Evolutionary conservation across 2,797 vertebrate species (phyloP), one percentile per base, ranked within the genome.

Genomic region (Xiphophorus birchmanni): DNA sequence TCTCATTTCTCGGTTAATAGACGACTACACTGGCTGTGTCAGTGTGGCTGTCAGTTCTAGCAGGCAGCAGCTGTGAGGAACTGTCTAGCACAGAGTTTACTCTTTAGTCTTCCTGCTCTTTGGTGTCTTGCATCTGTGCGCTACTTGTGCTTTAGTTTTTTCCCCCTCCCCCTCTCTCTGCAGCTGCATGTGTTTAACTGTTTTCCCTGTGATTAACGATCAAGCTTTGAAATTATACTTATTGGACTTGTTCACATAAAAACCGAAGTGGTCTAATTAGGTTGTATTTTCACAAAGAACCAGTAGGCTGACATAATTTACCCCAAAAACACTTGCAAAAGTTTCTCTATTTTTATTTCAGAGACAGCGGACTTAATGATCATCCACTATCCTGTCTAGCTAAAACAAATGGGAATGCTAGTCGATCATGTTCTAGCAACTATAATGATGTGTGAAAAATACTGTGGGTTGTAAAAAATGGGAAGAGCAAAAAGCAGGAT

Each of bases 221-320:
- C 48, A 74, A 82, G 83, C 80, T 82, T 81, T 83, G 71, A 85
- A 88, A 86, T 80, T 75, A 78, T 78, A 72, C 74, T 79, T 82
- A 44, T 84, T 69, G 60, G 74, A 83, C 76, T 86, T 58, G 17
- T 58, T 77, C 48, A 72, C 47, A 82, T 72, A 84, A 80, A 86
- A 83, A 67, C 84, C 89, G 82, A 89, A 90, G 84, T 85, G 87
- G 80, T 69, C 42, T 88, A 86, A 91, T 91, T 89, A 81, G 80
- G 58, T 86, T 87, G 37, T 78, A 63, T 82, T 89, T 77, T 82
- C 67, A 56, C 73, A 80, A 65, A 79, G 21, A 74, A 37, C 23
- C 74, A 47, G 50, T 69, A 69, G 74, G 73, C 74, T 82, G 73
- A 74, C 4, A 7, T 73, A 35, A 85, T 72, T 79, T 60, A 75